phyloP scores from a whole-genome alignment of 2,113 vertebrate genomes.

The Mustela nigripes region DNA sequence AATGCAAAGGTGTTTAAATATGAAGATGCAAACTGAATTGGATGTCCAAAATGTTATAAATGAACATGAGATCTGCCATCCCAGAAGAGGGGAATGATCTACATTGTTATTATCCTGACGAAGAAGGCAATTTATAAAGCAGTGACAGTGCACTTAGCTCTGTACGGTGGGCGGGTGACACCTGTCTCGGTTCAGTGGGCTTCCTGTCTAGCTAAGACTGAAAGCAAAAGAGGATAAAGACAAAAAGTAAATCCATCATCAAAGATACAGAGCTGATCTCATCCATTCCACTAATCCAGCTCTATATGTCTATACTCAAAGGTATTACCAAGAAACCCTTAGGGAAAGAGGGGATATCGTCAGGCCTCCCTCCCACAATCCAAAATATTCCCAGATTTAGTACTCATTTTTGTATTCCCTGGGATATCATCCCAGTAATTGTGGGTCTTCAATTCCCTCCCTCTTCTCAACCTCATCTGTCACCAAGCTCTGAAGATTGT shows the following conservation, averaged over 20 bases:
- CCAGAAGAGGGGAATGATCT: constrained; percentile 72
- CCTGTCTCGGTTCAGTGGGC: constrained; percentile 75
- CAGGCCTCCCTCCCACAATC: not conserved
- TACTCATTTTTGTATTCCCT: not conserved
- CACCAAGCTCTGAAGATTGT: constrained; percentile 1
- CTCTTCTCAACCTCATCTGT: constrained; percentile 26
- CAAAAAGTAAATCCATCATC: constrained; percentile 71
- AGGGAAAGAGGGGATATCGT: not conserved
- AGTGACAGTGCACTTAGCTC: constrained; percentile 66
- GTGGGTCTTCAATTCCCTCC: not conserved
- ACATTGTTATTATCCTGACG: constrained; percentile 78
- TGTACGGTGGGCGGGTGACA: not conserved
- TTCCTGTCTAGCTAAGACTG: constrained; percentile 79
- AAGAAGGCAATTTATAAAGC: constrained; percentile 72
- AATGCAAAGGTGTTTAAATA: constrained; percentile 78
- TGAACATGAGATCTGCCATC: constrained; percentile 73
- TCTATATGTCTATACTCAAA: constrained; percentile 5
- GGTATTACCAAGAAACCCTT: not conserved
- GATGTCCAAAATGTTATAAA: constrained; percentile 80
- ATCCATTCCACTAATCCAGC: constrained; percentile 28
- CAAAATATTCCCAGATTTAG: not conserved
- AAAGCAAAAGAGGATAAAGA: constrained; percentile 63
- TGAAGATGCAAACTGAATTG: constrained; percentile 75
- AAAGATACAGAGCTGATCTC: constrained; percentile 52
- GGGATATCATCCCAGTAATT: not conserved